Evolutionary conservation across 2,797 vertebrate species (phyloP).

Genomic region (Anabacerthia variegaticeps): DNA sequence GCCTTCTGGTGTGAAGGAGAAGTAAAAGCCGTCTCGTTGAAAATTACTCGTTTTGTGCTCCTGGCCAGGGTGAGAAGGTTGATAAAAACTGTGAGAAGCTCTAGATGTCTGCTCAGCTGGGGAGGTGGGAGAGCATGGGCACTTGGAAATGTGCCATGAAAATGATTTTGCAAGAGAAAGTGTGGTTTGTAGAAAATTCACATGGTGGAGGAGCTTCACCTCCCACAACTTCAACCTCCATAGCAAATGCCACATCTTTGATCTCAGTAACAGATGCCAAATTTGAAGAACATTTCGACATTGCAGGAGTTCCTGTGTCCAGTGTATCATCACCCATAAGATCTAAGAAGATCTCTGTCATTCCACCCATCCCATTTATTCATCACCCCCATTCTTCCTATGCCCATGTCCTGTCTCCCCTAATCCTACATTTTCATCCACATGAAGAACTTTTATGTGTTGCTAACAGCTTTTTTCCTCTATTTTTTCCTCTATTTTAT

Average conservation of each 20-base stretch:
- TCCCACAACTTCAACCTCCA: not conserved
- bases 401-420: not conserved
- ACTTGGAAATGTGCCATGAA: not conserved
- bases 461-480: not conserved
- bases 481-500: not conserved
- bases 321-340: not conserved
- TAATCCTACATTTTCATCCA: not conserved
- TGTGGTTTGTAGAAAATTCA: not conserved
- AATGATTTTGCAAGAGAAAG: not conserved
- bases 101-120: not conserved
- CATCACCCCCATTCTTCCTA: not conserved
- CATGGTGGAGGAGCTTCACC: accelerated
- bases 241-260: not conserved
- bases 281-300: not conserved
- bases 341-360: not conserved
- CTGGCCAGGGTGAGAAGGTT: not conserved
- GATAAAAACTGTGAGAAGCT: not conserved
- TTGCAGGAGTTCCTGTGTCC: not conserved
- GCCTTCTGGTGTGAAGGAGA: constrained; percentile 43
- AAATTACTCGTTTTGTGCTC: not conserved
- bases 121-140: not conserved
- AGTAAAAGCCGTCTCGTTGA: not conserved
- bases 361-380: not conserved
- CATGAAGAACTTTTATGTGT: accelerated
- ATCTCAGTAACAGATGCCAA: accelerated